Conservation (phyloP, 1,140 invertebrate species). For the Hyles euphorbiae region DNA sequence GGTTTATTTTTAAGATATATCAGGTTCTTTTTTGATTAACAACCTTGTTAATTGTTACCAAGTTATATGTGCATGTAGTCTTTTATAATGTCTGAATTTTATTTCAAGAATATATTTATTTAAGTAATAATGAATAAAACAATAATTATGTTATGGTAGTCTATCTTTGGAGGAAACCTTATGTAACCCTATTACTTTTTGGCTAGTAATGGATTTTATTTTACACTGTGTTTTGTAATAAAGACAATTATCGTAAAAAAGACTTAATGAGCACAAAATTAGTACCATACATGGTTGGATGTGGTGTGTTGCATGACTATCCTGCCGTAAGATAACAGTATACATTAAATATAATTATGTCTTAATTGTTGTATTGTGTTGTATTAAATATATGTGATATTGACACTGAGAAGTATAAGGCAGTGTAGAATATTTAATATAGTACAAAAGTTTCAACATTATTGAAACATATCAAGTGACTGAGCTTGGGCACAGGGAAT, state of each 20-base stretch:
- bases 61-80: no score
- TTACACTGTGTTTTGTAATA: conserved; percentile 3
- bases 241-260: conserved; percentile 5
- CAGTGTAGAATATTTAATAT: conserved; percentile 17
- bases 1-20: no score
- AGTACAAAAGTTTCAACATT: conserved; percentile 35
- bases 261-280: conserved; percentile 7
- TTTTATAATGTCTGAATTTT: no score
- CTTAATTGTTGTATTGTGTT: not conserved
- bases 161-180: no score
- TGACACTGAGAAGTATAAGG: not conserved
- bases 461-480: conserved; percentile 31
- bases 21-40: no score
- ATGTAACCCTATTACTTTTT: no score
- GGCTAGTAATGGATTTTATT: not conserved
- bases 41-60: no score
- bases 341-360: no score
- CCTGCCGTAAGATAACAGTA: conserved; percentile 7
- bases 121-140: no score
- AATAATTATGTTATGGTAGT: no score
- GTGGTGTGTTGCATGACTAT: not conserved
- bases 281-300: not conserved
- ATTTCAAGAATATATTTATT: no score
- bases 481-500: conserved; percentile 14
- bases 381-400: conserved; percentile 7